Conservation (phyloP, 2,888 invertebrate genomes). For the Campopleginae sp. region DNA sequence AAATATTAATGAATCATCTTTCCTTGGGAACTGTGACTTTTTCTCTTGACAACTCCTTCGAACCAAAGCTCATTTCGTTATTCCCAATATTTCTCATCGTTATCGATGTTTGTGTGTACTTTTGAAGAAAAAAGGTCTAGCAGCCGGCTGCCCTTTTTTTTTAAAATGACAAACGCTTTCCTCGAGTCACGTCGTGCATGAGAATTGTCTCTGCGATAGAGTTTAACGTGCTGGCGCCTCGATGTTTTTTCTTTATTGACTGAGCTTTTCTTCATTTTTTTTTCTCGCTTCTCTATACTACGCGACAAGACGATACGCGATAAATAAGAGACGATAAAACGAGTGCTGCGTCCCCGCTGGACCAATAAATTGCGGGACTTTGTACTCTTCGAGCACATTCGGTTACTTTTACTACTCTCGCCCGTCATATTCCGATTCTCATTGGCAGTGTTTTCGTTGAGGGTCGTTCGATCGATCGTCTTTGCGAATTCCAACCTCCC, state of each 20-base stretch:
- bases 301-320: constrained; percentile 66
- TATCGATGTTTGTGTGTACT: not conserved
- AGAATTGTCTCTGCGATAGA: not conserved
- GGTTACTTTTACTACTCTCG: constrained; percentile 68
- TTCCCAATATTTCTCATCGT: not conserved
- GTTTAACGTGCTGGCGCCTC: constrained; percentile 62
- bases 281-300: constrained; percentile 3
- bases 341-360: constrained; percentile 65
- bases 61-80: not conserved
- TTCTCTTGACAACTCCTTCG: not conserved
- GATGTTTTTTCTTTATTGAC: constrained; percentile 4
- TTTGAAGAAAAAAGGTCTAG: constrained; percentile 6
- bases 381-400: constrained; percentile 75
- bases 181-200: not conserved
- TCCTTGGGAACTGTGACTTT: not conserved
- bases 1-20: not conserved
- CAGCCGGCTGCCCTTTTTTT: constrained; percentile 7
- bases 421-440: constrained; percentile 56
- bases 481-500: constrained; percentile 8
- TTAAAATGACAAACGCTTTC: constrained; percentile 2
- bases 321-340: constrained; percentile 72
- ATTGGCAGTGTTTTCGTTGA: constrained; percentile 18
- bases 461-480: constrained; percentile 25
- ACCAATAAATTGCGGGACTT: constrained; percentile 79
- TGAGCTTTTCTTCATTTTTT: constrained; percentile 12